Evolutionary conservation across 2,888 invertebrate genomes (phyloP).

Genomic region (Parnassius smintheus): DNA sequence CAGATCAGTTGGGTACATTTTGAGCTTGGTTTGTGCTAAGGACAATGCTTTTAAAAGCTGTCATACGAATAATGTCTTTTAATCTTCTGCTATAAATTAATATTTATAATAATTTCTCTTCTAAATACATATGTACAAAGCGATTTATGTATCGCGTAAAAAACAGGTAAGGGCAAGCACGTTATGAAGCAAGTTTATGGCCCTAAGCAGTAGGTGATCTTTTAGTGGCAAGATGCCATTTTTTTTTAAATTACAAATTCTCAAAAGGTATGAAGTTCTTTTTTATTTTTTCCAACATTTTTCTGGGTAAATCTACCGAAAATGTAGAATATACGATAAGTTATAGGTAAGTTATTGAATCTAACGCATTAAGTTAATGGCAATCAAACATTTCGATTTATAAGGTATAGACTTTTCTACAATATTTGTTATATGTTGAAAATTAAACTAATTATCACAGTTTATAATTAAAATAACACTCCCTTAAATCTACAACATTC

Average conservation of each 20-base stretch:
- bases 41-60: slow-evolving; percentile 34
- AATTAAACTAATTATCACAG: slow-evolving; percentile 79
- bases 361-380: slow-evolving; percentile 36
- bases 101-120: slow-evolving; percentile 26
- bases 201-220: slow-evolving; percentile 9
- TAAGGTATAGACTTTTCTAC: slow-evolving; percentile 11
- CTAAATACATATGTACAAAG: slow-evolving; percentile 21
- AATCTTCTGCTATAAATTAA: slow-evolving; percentile 41
- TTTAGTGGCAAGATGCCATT: slow-evolving; percentile 16
- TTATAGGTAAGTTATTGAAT: slow-evolving; percentile 23
- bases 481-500: slow-evolving; percentile 55
- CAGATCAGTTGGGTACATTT: slow-evolving; percentile 40
- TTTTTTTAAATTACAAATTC: background rate
- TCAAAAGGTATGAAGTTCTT: too few species aligned
- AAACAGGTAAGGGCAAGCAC: slow-evolving; percentile 20
- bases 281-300: too few species aligned
- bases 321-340: too few species aligned
- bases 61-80: slow-evolving; percentile 50
- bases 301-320: too few species aligned
- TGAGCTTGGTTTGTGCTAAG: slow-evolving; percentile 53
- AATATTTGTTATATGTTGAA: slow-evolving; percentile 16
- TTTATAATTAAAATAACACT: slow-evolving; percentile 73
- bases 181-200: slow-evolving; percentile 18
- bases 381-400: slow-evolving; percentile 29
- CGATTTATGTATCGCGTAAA: background rate